phyloP scores from a whole-genome alignment of 2,113 vertebrate species.

The Numida meleagris region DNA sequence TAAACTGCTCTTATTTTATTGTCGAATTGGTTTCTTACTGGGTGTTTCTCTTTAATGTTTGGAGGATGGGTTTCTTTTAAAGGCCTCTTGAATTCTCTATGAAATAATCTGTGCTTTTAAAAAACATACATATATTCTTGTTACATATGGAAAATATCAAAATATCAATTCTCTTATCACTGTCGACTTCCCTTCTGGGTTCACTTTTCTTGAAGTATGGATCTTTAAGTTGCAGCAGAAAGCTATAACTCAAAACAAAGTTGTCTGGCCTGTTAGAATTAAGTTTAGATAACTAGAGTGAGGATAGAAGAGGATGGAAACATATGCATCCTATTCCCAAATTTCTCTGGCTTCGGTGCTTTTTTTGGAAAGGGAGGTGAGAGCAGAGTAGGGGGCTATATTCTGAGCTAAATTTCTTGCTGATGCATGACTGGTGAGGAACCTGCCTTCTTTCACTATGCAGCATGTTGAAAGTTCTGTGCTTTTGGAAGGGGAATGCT shows the following conservation, averaged over 20 bases:
- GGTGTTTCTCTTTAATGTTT: slow-evolving; percentile 31
- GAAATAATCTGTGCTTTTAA: background rate
- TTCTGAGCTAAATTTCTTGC: background rate
- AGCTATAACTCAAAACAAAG: slow-evolving; percentile 63
- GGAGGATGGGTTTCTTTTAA: slow-evolving; percentile 28
- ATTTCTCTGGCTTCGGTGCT: background rate
- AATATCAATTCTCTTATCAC: slow-evolving; percentile 57
- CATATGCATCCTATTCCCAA: background rate
- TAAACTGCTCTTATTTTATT: background rate
- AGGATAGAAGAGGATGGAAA: slow-evolving; percentile 13
- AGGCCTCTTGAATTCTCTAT: slow-evolving; percentile 34
- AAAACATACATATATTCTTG: background rate
- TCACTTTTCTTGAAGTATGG: slow-evolving; percentile 54
- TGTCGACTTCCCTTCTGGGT: slow-evolving; percentile 59
- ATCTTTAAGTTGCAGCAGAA: slow-evolving; percentile 49
- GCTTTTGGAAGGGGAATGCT: background rate
- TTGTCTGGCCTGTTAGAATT: slow-evolving; percentile 51
- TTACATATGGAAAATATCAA: slow-evolving; percentile 64
- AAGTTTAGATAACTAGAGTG: slow-evolving; percentile 47
- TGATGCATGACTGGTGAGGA: background rate
- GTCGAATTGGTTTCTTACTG: background rate
- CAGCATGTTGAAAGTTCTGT: background rate
- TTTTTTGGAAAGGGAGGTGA: background rate
- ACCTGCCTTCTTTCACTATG: background rate
- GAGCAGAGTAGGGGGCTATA: background rate